Percentiles rank a stretch among this genome's conserved stretches.
Conservation (phyloP, 2,113 vertebrate genomes). For the Callithrix jacchus region DNA sequence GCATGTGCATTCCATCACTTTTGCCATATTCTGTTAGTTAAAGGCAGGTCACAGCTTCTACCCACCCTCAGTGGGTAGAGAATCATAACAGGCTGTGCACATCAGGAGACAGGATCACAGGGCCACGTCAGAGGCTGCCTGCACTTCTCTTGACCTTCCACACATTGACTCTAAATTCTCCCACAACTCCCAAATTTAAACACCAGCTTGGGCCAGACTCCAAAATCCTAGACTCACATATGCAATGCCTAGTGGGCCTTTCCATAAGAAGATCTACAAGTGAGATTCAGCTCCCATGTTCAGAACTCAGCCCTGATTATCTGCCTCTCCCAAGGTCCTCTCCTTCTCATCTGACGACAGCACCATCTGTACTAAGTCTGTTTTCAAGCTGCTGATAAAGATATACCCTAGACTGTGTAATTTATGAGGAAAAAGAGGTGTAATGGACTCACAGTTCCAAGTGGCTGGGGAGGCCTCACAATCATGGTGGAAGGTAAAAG, state of each 20-base stretch:
- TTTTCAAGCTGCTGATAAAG: too few species aligned
- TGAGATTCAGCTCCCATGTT: too few species aligned
- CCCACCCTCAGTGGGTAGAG: not conserved
- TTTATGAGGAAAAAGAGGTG: too few species aligned
- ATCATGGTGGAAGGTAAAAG: too few species aligned
- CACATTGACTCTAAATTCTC: not conserved
- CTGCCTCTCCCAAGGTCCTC: too few species aligned
- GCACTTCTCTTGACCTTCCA: not conserved
- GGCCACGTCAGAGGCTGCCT: not conserved
- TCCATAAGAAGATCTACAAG: not conserved
- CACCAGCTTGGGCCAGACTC: not conserved
- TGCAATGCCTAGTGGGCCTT: not conserved
- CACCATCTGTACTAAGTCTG: too few species aligned
- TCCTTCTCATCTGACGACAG: not conserved
- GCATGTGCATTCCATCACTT: not conserved
- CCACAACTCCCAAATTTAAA: not conserved
- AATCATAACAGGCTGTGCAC: accelerated
- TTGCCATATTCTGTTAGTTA: not conserved
- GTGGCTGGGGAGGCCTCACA: too few species aligned
- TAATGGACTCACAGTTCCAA: too few species aligned
- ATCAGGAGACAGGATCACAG: not conserved
- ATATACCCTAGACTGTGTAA: too few species aligned
- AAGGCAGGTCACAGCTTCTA: too few species aligned
- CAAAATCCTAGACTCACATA: not conserved
- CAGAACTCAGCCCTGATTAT: not conserved